A percentile compares a stretch with the other conserved stretches of the same genome.
phyloP scores from a whole-genome alignment of 1,140 invertebrate species.

The Neelides sp. region DNA sequence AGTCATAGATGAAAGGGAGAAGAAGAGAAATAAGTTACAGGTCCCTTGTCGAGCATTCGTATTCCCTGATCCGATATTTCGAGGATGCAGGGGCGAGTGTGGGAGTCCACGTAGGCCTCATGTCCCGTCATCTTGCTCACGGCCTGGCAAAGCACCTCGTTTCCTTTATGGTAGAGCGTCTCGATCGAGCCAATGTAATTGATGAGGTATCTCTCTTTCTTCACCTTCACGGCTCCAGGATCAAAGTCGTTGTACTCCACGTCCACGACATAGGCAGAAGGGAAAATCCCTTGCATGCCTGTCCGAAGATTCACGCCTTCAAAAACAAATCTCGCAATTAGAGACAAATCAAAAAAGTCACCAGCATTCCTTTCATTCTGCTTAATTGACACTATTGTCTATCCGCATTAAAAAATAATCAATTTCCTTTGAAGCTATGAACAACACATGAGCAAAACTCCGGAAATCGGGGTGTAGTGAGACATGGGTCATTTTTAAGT shows the following conservation, averaged over 20 bases:
- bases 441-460: background rate
- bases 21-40: no score
- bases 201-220: conserved; percentile 75
- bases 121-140: conserved; percentile 65
- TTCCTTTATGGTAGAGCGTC: conserved; percentile 84
- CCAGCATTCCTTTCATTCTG: no score
- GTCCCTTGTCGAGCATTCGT: conserved; percentile 79
- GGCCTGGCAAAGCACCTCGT: conserved; percentile 71
- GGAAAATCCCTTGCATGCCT: conserved; percentile 85
- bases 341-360: no score
- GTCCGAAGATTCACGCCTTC: conserved; percentile 83
- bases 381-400: no score
- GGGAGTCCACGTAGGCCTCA: conserved; percentile 40
- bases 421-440: background rate
- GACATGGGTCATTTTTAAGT: no score
- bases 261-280: conserved; percentile 89
- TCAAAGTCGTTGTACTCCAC: conserved; percentile 90
- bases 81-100: conserved; percentile 64
- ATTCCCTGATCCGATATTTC: conserved; percentile 92
- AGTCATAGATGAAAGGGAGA: conserved; percentile 38
- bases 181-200: conserved; percentile 93
- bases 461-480: no score
- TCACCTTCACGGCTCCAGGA: conserved; percentile 66
- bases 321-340: conserved; percentile 20
- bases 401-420: background rate